A percentile compares a stretch with the other conserved stretches of the same genome.
Conservation (phyloP, 2,888 invertebrate genomes). For the Idaea straminata region DNA sequence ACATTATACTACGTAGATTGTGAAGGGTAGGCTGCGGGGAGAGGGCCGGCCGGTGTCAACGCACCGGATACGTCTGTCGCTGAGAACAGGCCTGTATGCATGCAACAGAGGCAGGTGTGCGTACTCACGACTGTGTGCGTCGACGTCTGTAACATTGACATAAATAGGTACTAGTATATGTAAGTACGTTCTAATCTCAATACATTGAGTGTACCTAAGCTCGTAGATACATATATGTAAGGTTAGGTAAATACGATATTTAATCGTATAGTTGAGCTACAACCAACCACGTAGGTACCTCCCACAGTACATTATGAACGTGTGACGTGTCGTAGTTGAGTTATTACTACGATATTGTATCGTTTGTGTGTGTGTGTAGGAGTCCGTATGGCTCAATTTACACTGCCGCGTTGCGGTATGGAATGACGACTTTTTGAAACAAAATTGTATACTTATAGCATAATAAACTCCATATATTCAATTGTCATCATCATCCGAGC, state of each 20-base stretch:
- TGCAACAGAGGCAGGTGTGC: conserved; percentile 63
- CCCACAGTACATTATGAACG: conserved; percentile 15
- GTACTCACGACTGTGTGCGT: conserved; percentile 44
- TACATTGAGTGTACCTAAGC: conserved; percentile 19
- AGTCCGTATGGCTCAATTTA: no score
- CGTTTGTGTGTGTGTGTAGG: no score
- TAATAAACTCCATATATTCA: no score
- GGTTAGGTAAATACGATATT: neutral
- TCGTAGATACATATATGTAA: no score
- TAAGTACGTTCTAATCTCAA: conserved; percentile 28
- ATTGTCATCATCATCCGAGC: no score
- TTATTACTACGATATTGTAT: neutral
- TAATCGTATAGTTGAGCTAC: conserved; percentile 24
- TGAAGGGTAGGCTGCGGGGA: conserved; percentile 42
- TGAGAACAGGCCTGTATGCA: conserved; percentile 45
- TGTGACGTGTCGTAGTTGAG: conserved; percentile 18
- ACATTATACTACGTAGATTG: conserved; percentile 6
- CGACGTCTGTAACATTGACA: conserved; percentile 71
- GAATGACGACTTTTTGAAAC: no score
- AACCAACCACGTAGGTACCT: conserved; percentile 12
- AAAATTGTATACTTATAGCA: no score
- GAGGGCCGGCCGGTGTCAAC: conserved; percentile 64
- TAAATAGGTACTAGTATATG: conserved; percentile 62
- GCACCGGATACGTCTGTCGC: conserved; percentile 77
- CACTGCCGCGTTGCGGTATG: no score